Evolutionary conservation across 2,888 invertebrate species (phyloP).

Genomic region (Busseola fusca): DNA sequence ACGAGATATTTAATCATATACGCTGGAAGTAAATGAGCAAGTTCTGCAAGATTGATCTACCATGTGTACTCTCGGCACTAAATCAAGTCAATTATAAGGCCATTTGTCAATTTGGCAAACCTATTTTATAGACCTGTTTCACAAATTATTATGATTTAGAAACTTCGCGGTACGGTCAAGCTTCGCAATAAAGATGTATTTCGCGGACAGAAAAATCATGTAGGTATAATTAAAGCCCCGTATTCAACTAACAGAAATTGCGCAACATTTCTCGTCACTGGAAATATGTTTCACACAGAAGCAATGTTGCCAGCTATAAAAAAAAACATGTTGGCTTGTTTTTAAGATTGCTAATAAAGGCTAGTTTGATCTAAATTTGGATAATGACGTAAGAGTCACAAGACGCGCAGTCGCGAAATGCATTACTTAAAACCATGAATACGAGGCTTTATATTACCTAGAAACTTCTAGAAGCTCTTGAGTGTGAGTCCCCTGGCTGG

Average conservation of each 20-base stretch:
- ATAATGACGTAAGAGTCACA: not conserved
- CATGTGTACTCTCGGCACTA: not conserved
- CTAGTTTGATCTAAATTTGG: not conserved
- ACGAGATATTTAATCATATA: constrained; percentile 1
- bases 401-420: too few species aligned
- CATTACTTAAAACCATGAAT: not conserved
- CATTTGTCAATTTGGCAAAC: not conserved
- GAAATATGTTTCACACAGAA: too few species aligned
- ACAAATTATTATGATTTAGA: constrained; percentile 2
- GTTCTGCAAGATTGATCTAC: not conserved
- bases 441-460: constrained; percentile 15
- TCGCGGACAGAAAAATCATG: not conserved
- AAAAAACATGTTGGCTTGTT: not conserved
- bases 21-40: not conserved
- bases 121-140: constrained; percentile 1
- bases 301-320: not conserved
- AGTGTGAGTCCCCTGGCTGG: constrained; percentile 86
- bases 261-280: not conserved
- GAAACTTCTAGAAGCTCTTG: constrained; percentile 78
- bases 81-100: not conserved
- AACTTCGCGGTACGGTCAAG: not conserved
- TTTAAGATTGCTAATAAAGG: not conserved
- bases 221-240: not conserved
- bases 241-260: not conserved
- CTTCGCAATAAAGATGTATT: not conserved